Percentiles rank a stretch among this genome's conserved stretches.
phyloP scores from a whole-genome alignment of 2,797 vertebrate genomes.

The Scomberomorus guttatus region DNA sequence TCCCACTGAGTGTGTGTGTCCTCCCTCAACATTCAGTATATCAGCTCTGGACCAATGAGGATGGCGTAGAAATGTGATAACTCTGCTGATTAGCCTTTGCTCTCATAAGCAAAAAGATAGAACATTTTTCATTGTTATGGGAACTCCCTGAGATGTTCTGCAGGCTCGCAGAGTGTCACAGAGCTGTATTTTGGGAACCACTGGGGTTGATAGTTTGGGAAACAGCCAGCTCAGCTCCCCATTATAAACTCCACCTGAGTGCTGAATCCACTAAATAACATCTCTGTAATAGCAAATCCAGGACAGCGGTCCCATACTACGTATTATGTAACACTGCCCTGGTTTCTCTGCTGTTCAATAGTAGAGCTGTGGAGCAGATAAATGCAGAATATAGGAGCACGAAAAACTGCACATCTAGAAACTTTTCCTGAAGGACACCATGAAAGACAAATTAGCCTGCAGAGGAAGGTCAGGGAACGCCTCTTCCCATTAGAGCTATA shows the following conservation, averaged over 20 bases:
- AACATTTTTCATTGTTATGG: slow-evolving; percentile 14
- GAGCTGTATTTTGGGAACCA: slow-evolving; percentile 35
- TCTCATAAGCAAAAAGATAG: slow-evolving; percentile 10
- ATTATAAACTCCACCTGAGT: slow-evolving; percentile 28
- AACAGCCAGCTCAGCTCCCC: slow-evolving; percentile 42
- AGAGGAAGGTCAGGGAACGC: slow-evolving; percentile 63
- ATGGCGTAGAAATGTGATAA: slow-evolving; percentile 35
- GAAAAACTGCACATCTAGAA: slow-evolving; percentile 32
- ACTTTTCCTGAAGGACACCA: slow-evolving; percentile 61
- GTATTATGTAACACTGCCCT: slow-evolving; percentile 33
- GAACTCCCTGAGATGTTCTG: slow-evolving; percentile 26
- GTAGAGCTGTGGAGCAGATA: background rate
- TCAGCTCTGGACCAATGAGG: background rate
- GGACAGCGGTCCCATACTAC: slow-evolving; percentile 20
- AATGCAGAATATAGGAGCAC: background rate
- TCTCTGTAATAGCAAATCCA: slow-evolving; percentile 14
- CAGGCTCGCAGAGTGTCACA: slow-evolving; percentile 6
- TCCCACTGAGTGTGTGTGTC: background rate
- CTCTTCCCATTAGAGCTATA: slow-evolving; percentile 66
- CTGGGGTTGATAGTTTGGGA: slow-evolving; percentile 28
- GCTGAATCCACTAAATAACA: slow-evolving; percentile 53
- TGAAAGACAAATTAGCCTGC: slow-evolving; percentile 57
- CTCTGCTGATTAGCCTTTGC: slow-evolving; percentile 9
- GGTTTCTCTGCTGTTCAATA: slow-evolving; percentile 19
- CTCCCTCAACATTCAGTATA: too few species aligned